These are phyloP conservation scores for Tetranychus urticae DNA, from an alignment of 1,140 invertebrate species.

Conservation along the genomic window DNA sequence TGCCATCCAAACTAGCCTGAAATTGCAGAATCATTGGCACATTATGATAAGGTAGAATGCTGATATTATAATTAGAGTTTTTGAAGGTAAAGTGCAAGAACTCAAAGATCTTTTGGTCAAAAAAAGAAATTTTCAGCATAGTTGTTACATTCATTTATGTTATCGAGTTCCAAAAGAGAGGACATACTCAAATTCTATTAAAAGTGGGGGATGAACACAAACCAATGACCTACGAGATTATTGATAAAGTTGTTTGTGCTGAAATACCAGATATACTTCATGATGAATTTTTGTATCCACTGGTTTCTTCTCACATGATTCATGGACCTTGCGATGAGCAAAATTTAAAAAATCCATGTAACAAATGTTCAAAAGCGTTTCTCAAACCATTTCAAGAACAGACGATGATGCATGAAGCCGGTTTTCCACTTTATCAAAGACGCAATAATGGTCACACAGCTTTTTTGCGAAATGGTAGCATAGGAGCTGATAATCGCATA, in stretches of 20 bases:
- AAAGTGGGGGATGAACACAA: neutral
- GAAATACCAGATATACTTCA: neutral
- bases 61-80: neutral
- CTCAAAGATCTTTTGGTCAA: neutral
- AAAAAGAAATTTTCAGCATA: neutral
- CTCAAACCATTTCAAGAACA: no score
- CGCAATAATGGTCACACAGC: no score
- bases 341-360: no score
- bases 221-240: neutral
- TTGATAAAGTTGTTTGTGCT: neutral
- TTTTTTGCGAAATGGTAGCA: no score
- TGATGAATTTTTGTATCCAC: no score
- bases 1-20: slow-evolving; percentile 27
- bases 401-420: no score
- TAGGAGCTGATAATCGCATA: no score
- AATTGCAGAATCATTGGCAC: slow-evolving; percentile 17
- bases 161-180: slow-evolving; percentile 24
- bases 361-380: no score
- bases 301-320: no score
- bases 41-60: slow-evolving; percentile 12
- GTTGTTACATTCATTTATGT: slow-evolving; percentile 12
- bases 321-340: no score
- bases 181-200: slow-evolving; percentile 21
- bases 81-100: neutral
- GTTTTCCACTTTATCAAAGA: no score